These are phyloP conservation scores for Aurelia aurita complex sp. Pacific DNA, from an alignment of 30 jellyfish, hydroid and myxozoan species.

Conservation along the genomic window DNA sequence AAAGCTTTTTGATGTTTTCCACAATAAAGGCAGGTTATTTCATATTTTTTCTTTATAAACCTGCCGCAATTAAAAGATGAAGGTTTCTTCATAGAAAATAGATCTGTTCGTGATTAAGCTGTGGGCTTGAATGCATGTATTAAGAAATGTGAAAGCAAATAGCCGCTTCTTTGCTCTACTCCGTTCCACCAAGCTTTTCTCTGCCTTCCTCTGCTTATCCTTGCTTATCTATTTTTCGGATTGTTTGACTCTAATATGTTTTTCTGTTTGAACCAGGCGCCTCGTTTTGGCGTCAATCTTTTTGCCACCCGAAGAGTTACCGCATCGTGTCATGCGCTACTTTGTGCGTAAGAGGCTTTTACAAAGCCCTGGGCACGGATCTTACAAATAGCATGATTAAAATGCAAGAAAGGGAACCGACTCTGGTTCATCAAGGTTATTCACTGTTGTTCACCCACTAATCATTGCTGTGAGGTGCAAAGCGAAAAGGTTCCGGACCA, in stretches of 20 bases:
- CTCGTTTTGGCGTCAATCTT: conserved; percentile 77
- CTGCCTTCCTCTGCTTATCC: conserved; percentile 44
- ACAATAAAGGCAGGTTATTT: conserved; percentile 8
- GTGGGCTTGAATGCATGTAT: conserved; percentile 45
- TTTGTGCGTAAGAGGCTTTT: conserved; percentile 45
- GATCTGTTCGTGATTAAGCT: conserved; percentile 49
- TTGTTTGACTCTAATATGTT: conserved; percentile 55
- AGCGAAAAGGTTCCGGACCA: conserved; percentile 29
- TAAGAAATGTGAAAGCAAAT: conserved; percentile 24
- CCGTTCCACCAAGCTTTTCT: conserved; percentile 44
- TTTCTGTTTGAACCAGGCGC: conserved; percentile 64
- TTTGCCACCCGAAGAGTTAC: conserved; percentile 58
- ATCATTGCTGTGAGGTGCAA: conserved; percentile 61
- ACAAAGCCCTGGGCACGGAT: conserved; percentile 58
- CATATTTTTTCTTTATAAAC: not conserved
- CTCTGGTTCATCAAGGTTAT: conserved; percentile 18
- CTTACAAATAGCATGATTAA: conserved; percentile 46
- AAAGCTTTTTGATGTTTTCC: conserved; percentile 3
- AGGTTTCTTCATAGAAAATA: conserved; percentile 22
- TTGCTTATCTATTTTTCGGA: conserved; percentile 56
- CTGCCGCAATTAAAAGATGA: conserved; percentile 52
- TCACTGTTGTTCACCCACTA: conserved; percentile 9
- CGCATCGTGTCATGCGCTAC: conserved; percentile 68
- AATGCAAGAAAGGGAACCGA: conserved; percentile 44
- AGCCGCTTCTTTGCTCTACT: conserved; percentile 49